Evolutionary conservation across 2,888 invertebrate species (phyloP).

Genomic region (Plebejus melissa): DNA sequence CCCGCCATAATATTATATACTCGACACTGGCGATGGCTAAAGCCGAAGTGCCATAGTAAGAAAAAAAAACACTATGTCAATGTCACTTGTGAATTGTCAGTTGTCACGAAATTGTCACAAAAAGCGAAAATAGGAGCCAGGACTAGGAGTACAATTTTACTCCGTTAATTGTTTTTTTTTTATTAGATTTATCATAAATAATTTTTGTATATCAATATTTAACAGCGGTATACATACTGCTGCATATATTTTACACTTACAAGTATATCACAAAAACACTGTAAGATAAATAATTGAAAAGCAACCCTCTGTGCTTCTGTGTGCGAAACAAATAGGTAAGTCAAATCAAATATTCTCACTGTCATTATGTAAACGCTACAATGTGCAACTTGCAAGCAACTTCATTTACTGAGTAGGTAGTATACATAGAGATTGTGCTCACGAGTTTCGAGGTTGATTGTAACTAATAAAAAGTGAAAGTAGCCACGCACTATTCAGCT

Average conservation of each 20-base stretch:
- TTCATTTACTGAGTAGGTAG: conserved; percentile 15
- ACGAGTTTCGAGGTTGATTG: conserved; percentile 6
- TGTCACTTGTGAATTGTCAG: not conserved
- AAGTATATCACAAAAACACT: not conserved
- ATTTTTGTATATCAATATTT: not conserved
- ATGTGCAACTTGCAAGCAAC: conserved; percentile 7
- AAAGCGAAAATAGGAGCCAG: no score
- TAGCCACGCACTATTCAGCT: conserved; percentile 37
- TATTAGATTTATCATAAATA: not conserved
- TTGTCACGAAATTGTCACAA: not conserved
- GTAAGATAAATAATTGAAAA: not conserved
- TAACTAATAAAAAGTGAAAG: conserved; percentile 41
- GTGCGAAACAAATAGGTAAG: not conserved
- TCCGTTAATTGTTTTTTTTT: not conserved
- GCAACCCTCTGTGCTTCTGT: not conserved
- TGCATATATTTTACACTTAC: not conserved
- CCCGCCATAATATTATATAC: no score
- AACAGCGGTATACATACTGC: not conserved
- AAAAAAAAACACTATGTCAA: no score
- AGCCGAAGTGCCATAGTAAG: no score
- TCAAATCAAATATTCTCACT: conserved; percentile 26
- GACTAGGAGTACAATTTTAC: not conserved
- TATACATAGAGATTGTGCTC: conserved; percentile 9
- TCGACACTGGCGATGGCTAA: no score
- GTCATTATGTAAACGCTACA: conserved; percentile 37